Evolutionary conservation across 2,113 vertebrate genomes (phyloP).

Genomic region (Anseranas semipalmata): DNA sequence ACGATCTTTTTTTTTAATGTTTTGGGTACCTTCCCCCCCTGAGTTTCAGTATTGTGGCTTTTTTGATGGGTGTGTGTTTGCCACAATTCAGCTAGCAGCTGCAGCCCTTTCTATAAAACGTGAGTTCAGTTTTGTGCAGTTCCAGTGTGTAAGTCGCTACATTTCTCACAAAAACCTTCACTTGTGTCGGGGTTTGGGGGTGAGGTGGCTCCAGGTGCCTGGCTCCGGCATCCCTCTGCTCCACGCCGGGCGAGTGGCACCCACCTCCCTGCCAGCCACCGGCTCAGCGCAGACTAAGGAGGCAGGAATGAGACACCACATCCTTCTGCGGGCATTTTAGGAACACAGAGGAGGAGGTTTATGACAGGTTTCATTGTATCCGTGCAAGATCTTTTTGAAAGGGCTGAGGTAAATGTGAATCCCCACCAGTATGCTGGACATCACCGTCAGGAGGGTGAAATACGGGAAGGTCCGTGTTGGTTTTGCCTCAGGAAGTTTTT

Average conservation of each 20-base stretch:
- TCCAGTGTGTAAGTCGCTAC: neutral
- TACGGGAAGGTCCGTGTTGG: neutral
- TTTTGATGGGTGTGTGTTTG: neutral
- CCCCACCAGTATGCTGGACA: neutral
- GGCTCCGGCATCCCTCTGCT: rapidly evolving
- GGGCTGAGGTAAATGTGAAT: neutral
- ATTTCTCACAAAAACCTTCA: neutral
- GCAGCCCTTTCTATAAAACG: neutral
- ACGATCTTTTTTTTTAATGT: neutral
- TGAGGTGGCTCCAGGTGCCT: neutral
- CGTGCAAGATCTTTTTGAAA: neutral
- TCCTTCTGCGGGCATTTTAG: neutral
- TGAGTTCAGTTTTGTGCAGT: neutral
- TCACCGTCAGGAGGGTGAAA: neutral
- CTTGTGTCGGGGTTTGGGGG: rapidly evolving
- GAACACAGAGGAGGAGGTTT: neutral
- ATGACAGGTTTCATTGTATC: neutral
- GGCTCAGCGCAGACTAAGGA: neutral
- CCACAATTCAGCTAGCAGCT: neutral
- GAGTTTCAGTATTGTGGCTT: neutral
- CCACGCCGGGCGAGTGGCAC: rapidly evolving
- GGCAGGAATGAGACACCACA: neutral
- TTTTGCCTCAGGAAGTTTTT: neutral
- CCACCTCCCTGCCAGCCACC: neutral
- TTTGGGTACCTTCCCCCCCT: neutral